Percentiles rank a stretch among this genome's conserved stretches.
phyloP scores from a whole-genome alignment of 2,888 invertebrate genomes.

The Caenorhabditis sp. region DNA sequence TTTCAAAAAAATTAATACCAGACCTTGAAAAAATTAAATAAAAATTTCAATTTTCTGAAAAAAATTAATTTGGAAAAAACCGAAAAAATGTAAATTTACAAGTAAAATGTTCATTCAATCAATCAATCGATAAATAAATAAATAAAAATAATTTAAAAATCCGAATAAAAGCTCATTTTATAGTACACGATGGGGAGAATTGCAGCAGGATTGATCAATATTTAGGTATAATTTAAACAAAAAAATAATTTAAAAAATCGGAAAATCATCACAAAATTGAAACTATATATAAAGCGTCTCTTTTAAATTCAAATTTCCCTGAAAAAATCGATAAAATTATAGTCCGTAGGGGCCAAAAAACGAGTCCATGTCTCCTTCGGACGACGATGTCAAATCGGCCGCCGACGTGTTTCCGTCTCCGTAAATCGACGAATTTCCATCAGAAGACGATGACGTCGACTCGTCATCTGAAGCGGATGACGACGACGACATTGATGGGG shows the following conservation, averaged over 20 bases:
- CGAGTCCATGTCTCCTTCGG: background rate
- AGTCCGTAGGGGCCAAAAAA: slow-evolving; percentile 1
- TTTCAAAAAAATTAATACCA: too few species aligned
- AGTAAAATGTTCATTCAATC: too few species aligned
- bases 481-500: background rate
- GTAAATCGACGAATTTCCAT: background rate
- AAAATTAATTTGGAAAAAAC: background rate
- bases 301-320: background rate
- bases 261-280: too few species aligned
- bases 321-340: background rate
- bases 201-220: too few species aligned
- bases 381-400: background rate
- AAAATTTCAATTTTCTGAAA: too few species aligned
- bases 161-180: background rate
- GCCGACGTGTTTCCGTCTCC: background rate
- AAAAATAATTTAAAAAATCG: background rate
- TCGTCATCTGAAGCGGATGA: background rate
- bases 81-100: too few species aligned
- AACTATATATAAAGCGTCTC: too few species aligned
- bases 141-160: too few species aligned
- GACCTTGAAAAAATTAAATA: too few species aligned
- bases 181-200: background rate
- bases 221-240: too few species aligned
- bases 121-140: too few species aligned
- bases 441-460: background rate